Conservation (phyloP, 2,113 vertebrate species). For the Cheilinus undulatus region DNA sequence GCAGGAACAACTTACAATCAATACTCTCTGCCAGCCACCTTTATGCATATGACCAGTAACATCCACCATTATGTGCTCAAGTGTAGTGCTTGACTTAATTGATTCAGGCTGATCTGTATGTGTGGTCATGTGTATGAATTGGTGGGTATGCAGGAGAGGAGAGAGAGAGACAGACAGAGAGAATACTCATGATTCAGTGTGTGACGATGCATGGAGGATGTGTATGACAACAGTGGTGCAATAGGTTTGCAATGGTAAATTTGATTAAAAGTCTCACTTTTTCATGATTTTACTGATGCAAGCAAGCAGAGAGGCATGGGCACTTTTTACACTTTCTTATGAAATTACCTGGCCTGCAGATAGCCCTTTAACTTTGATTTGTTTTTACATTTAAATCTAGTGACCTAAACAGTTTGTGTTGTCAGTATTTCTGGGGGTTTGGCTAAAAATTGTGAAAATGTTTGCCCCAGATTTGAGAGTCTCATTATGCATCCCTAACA, state of each 20-base stretch:
- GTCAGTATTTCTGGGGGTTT: no score
- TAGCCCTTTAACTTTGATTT: no score
- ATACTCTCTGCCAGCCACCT: conserved; percentile 65
- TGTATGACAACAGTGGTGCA: neutral
- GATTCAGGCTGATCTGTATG: conserved; percentile 50
- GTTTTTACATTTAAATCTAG: no score
- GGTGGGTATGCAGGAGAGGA: neutral
- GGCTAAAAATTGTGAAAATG: no score
- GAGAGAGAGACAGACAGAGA: neutral
- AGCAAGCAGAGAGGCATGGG: neutral
- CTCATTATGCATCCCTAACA: no score
- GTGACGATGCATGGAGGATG: conserved; percentile 21
- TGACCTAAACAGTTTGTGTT: no score
- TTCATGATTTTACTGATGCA: conserved; percentile 18
- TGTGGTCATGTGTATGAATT: conserved; percentile 43
- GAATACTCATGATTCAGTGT: conserved; percentile 5
- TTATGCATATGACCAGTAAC: conserved; percentile 64
- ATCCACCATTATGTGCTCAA: conserved; percentile 41
- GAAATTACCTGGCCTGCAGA: no score
- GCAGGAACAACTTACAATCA: conserved; percentile 63
- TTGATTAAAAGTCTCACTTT: conserved; percentile 22
- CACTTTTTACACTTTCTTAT: neutral
- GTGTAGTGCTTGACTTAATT: conserved; percentile 56
- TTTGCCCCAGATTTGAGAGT: no score
- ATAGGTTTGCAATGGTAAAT: conserved; percentile 18